Percentiles rank a stretch among this genome's conserved stretches.
Conservation (phyloP, 2,888 invertebrate genomes). For the Esperia sulphurella region DNA sequence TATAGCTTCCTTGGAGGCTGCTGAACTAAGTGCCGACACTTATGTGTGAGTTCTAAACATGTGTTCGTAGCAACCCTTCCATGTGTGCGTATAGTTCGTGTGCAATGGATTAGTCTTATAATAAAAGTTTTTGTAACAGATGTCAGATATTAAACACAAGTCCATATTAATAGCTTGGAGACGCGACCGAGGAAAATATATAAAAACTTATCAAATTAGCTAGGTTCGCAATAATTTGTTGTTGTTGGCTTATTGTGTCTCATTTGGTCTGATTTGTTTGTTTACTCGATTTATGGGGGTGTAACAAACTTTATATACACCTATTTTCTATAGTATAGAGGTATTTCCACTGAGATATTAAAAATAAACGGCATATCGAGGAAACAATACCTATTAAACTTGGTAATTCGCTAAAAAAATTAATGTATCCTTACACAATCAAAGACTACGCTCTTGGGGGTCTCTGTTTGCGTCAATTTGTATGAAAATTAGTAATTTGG, state of each 20-base stretch:
- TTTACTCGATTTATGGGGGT: slow-evolving; percentile 36
- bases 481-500: no score
- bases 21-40: slow-evolving; percentile 65
- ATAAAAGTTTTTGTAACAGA: slow-evolving; percentile 80
- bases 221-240: slow-evolving; percentile 56
- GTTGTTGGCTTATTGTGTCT: slow-evolving; percentile 34
- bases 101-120: slow-evolving; percentile 79
- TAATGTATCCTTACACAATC: no score
- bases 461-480: no score
- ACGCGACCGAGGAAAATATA: slow-evolving; percentile 67
- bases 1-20: slow-evolving; percentile 42
- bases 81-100: slow-evolving; percentile 37
- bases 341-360: not conserved
- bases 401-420: no score
- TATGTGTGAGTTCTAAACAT: slow-evolving; percentile 49
- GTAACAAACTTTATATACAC: slow-evolving; percentile 14
- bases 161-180: slow-evolving; percentile 71
- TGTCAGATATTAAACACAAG: slow-evolving; percentile 78
- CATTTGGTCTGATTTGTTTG: slow-evolving; percentile 53
- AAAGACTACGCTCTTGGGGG: no score
- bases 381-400: no score
- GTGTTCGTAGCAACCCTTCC: slow-evolving; percentile 29
- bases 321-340: not conserved
- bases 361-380: no score
- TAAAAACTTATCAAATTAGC: slow-evolving; percentile 74